Base-by-base conservation (phyloP, 2,113 vertebrate species). In the Gallinago paraguaiae region DNA sequence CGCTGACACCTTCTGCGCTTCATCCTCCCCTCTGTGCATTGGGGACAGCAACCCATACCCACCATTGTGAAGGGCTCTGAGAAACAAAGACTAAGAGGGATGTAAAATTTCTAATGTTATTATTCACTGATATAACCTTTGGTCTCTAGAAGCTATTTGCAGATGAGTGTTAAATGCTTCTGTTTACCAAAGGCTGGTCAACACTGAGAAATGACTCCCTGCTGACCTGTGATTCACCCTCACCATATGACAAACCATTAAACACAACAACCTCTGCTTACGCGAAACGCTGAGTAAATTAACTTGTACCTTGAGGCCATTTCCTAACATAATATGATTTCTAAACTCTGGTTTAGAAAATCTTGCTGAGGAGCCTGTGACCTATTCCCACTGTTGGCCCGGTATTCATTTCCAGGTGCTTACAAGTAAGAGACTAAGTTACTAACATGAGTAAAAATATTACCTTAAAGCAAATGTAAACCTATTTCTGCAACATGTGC, bases 1-100 rank as follows among this genome's bases (percentile, higher is more conserved):
- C 4, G 1, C 20, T 56, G 50, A 64, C 54, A 30, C 14, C 28
- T 54, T 41, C 31, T 0, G 0, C 0, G 3, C 28, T 41, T 35
- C 4, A 1, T 46, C 35, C 33, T 37, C 1, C 0, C 6, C 13
- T 83, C 54, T 60, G 16, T 50, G 17, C 35, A 12, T 0, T 17
- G 17, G 12, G 50, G 16, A 70, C 13, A 45, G 37, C 63, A 89
- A 35, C 13, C 16, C n/a, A 51, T 15, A 57, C 27, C 16, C 31
- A 41, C n/a, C 31, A 13, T 12, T 4, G 2, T 0, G 1, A 78
- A 61, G 9, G 39, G 25, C 24, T 77, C 51, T 51, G 14, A 17
- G 46, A 83, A 61, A 69, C 2, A 7, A 76, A 39, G 30, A 68
- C 7, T 7, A 65, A 59, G 28, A 75, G 72, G 12, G 17, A 27